Percentiles rank a stretch among this genome's conserved stretches.
Conservation (phyloP, 2,797 vertebrate species). For the Tapirus indicus region DNA sequence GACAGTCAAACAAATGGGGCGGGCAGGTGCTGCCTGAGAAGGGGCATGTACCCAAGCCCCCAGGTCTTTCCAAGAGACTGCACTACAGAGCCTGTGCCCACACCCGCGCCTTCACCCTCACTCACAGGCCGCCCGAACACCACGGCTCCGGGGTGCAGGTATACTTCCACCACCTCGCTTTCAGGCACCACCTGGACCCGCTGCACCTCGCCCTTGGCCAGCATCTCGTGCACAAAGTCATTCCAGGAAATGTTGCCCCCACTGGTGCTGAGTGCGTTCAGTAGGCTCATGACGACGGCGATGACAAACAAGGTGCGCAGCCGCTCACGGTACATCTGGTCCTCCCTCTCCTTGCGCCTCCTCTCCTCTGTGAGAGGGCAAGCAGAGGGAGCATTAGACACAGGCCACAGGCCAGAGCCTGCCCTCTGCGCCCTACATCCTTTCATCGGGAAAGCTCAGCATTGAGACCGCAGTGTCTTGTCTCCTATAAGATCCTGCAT, state of each 20-base stretch:
- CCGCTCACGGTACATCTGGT: constrained; percentile 95
- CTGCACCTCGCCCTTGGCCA: constrained; percentile 98
- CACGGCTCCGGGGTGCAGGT: constrained; percentile 95
- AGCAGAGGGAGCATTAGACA: background rate
- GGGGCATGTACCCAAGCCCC: background rate
- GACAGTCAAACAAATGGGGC: background rate
- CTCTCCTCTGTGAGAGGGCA: constrained; percentile 89
- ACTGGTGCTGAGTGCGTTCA: constrained; percentile 90
- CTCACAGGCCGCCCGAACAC: constrained; percentile 96
- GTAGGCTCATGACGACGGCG: constrained; percentile 90
- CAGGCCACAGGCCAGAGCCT: background rate
- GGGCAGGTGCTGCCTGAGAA: background rate
- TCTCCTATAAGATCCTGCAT: background rate
- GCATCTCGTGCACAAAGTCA: constrained; percentile 98
- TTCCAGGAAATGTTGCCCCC: constrained; percentile 97
- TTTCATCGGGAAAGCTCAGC: background rate
- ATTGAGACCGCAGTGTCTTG: no score
- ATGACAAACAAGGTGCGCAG: constrained; percentile 93
- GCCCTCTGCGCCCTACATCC: background rate
- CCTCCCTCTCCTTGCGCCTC: constrained; percentile 92
- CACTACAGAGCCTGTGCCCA: background rate
- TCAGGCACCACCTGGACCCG: constrained; percentile 96
- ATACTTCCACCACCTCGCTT: constrained; percentile 95
- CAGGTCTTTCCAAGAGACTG: background rate
- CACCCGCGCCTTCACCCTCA: constrained; percentile 22